Evolutionary conservation across 2,888 invertebrate species (phyloP).

Genomic region (Cheilosia impressa): DNA sequence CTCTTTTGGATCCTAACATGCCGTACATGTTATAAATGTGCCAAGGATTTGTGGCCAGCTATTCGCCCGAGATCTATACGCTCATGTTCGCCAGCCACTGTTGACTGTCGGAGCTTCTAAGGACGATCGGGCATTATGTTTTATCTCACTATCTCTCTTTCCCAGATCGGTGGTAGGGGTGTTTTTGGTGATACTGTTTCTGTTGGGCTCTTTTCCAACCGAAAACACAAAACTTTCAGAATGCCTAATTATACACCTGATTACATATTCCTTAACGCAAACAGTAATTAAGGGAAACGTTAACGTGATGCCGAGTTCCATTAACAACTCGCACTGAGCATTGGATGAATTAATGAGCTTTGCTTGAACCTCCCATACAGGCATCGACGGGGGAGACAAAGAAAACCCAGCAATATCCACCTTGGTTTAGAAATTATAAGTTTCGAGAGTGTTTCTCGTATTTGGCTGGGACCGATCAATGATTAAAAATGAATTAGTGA

Average conservation of each 20-base stretch:
- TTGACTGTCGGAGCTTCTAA: slow-evolving; percentile 61
- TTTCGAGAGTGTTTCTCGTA: slow-evolving; percentile 41
- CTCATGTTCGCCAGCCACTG: slow-evolving; percentile 31
- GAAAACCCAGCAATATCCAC: slow-evolving; percentile 4
- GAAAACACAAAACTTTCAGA: slow-evolving; percentile 65
- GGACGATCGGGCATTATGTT: slow-evolving; percentile 36
- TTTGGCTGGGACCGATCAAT: slow-evolving; percentile 65
- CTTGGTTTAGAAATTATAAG: slow-evolving; percentile 35
- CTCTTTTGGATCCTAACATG: slow-evolving; percentile 81
- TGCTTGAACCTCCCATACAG: slow-evolving; percentile 57
- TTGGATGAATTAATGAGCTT: slow-evolving; percentile 73
- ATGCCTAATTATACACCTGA: slow-evolving; percentile 76
- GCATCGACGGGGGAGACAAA: slow-evolving; percentile 38
- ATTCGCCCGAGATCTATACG: slow-evolving; percentile 37
- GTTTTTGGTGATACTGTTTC: slow-evolving; percentile 68
- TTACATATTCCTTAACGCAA: slow-evolving; percentile 78
- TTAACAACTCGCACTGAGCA: slow-evolving; percentile 69
- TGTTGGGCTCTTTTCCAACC: slow-evolving; percentile 19
- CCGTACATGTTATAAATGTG: slow-evolving; percentile 77
- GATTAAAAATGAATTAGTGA: slow-evolving; percentile 75
- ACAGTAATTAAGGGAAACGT: slow-evolving; percentile 78
- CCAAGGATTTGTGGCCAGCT: slow-evolving; percentile 78
- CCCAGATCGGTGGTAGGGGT: slow-evolving; percentile 21
- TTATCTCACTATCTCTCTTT: slow-evolving; percentile 5
- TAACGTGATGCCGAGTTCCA: slow-evolving; percentile 73